Evolutionary conservation across 2,113 vertebrate genomes (phyloP), one percentile per base, ranked within the genome.

Genomic region (Gobius niger): DNA sequence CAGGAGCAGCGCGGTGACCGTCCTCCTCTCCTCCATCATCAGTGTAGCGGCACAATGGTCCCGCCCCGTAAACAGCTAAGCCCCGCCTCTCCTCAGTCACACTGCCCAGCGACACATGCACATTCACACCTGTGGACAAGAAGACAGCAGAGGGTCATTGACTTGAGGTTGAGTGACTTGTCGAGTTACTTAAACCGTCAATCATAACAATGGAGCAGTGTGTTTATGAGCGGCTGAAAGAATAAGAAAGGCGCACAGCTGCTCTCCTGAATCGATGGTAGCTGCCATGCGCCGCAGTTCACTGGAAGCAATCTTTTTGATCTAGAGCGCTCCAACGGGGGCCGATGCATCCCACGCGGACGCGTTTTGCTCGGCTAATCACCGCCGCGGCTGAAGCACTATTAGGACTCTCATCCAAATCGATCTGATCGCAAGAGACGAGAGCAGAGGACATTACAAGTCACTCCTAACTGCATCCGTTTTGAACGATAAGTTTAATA

Each of bases 11-110:
- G 83, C 82, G 74, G 77, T 85, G 67, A 88, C 89, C 83, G 76
- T 86, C 84, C 90, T 93, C 87, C 77, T 93, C 86, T 81, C 92
- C 88, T 82, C 92, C 95, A 94, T 96, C 89, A 82, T 93, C 87
- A 85, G 84, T 54, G 87, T 82, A n/a, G 65, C 73, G 86, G 83
- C 72, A 76, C 78, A 74, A 80, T 75, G 85, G 86, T 74, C 84
- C 88, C 83, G 88, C 77, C 78, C 82, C 72, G 85, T 91, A 90
- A 63, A 70, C 81, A 80, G 80, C 70, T 73, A 82, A 65, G 72
- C 67, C 69, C 80, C 56, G n/a, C 65, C 86, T 83, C 87, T 83
- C 79, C 85, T 91, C 76, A 44, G 69, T 88, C 88, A 85, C 80
- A 50, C 59, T 10, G 70, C 72, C 47, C 51, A 69, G 24, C 24